These are phyloP conservation scores for Alloplasta piceator DNA, from an alignment of 2,888 invertebrate species.

Conservation along the genomic window DNA sequence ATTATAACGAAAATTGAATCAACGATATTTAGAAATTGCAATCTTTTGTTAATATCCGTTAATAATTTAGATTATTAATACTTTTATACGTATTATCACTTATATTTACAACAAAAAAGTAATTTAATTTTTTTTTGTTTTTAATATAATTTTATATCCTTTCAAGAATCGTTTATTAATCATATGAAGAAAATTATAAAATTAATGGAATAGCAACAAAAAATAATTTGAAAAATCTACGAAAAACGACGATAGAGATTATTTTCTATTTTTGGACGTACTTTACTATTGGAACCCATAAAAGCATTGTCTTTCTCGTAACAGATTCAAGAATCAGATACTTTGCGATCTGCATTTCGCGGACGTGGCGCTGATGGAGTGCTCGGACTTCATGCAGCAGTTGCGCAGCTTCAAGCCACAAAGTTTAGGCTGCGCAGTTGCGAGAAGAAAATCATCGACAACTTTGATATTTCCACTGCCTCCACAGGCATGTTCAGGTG, in stretches of 20 bases:
- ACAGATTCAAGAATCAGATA: constrained; percentile 93
- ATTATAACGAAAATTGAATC: too few relatives aligned
- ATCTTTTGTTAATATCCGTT: too few relatives aligned
- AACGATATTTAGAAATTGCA: too few relatives aligned
- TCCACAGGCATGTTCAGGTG: constrained; percentile 97
- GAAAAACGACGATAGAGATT: not conserved
- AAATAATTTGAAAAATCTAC: not conserved
- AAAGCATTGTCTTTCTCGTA: constrained; percentile 60
- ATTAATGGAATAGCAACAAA: not conserved
- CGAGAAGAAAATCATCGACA: constrained; percentile 95
- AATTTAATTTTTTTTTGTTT: too few relatives aligned
- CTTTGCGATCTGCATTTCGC: constrained; percentile 98
- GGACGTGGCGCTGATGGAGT: constrained; percentile 98
- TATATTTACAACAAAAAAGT: too few relatives aligned
- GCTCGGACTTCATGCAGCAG: constrained; percentile 98
- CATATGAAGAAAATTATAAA: not conserved
- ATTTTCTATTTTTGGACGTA: not conserved
- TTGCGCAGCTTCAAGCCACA: constrained; percentile 97
- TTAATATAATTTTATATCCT: too few relatives aligned
- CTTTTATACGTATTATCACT: too few relatives aligned
- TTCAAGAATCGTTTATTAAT: too few relatives aligned
- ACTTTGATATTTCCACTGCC: constrained; percentile 97
- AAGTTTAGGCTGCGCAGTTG: constrained; percentile 97
- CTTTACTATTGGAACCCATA: not conserved
- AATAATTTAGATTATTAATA: too few relatives aligned